phyloP scores from a whole-genome alignment of 2,888 invertebrate species.

The Pollenia angustigena region DNA sequence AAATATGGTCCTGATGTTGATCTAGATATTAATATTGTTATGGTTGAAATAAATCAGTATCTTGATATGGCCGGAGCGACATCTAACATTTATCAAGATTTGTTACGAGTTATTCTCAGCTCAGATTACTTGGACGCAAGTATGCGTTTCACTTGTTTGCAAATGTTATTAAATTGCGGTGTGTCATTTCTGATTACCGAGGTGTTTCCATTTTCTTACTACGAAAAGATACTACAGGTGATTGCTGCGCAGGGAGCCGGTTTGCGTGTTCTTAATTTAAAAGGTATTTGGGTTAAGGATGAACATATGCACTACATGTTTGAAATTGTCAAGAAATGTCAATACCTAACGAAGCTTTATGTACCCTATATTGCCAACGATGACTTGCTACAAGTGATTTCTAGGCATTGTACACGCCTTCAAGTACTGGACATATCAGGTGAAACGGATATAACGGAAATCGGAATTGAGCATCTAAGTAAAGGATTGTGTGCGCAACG shows the following conservation, averaged over 20 bases:
- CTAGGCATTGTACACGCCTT: slow-evolving; percentile 86
- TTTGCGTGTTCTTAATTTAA: slow-evolving; percentile 87
- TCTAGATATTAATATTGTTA: slow-evolving; percentile 86
- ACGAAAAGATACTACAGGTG: slow-evolving; percentile 88
- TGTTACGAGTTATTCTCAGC: slow-evolving; percentile 87
- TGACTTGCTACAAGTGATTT: slow-evolving; percentile 87
- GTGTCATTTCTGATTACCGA: slow-evolving; percentile 88
- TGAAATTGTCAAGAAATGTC: slow-evolving; percentile 86
- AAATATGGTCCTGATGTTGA: slow-evolving; percentile 85
- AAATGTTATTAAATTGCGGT: slow-evolving; percentile 87
- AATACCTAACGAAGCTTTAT: slow-evolving; percentile 86
- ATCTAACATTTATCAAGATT: slow-evolving; percentile 88
- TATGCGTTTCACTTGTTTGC: slow-evolving; percentile 88
- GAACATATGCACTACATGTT: slow-evolving; percentile 88
- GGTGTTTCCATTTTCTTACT: slow-evolving; percentile 89
- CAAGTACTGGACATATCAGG: slow-evolving; percentile 89
- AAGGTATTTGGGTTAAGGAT: slow-evolving; percentile 90
- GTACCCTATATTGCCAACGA: slow-evolving; percentile 90
- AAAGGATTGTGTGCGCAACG: slow-evolving; percentile 85
- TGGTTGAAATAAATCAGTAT: slow-evolving; percentile 87
- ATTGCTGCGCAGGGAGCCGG: slow-evolving; percentile 88
- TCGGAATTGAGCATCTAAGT: slow-evolving; percentile 87
- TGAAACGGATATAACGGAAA: slow-evolving; percentile 88
- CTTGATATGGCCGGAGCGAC: slow-evolving; percentile 87
- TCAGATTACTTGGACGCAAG: slow-evolving; percentile 89